These are phyloP conservation scores for Ganaspis brasiliensis DNA, from an alignment of 2,888 invertebrate species.

Conservation along the genomic window DNA sequence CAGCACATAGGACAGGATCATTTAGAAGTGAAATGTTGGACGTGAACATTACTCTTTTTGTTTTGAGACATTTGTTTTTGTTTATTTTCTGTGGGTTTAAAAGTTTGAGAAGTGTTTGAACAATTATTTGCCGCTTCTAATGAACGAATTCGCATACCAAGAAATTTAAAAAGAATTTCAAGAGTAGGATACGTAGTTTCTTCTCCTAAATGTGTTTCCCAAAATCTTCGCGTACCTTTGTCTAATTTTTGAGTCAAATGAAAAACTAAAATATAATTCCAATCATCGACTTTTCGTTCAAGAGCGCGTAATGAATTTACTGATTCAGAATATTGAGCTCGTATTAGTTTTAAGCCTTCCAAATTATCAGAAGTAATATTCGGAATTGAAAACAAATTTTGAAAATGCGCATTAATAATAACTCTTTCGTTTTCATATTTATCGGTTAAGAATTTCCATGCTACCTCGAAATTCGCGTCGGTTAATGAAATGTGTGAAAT, in stretches of 20 bases:
- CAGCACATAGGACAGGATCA: slow-evolving; percentile 11
- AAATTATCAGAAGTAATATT: not conserved
- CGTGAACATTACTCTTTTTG: not conserved
- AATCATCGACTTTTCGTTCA: slow-evolving; percentile 2
- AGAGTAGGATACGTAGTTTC: not conserved
- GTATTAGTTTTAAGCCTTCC: not conserved
- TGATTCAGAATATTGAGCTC: slow-evolving; percentile 4
- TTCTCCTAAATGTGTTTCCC: slow-evolving; percentile 35
- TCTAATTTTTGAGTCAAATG: slow-evolving; percentile 28
- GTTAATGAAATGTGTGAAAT: slow-evolving; percentile 2
- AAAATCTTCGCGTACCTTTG: slow-evolving; percentile 5
- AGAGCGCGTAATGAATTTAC: slow-evolving; percentile 15
- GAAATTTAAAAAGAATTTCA: slow-evolving; percentile 12
- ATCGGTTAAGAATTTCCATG: not conserved
- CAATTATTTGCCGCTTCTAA: slow-evolving; percentile 10
- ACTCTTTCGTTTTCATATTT: slow-evolving; percentile 22
- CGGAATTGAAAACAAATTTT: not conserved
- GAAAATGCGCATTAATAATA: slow-evolving; percentile 14
- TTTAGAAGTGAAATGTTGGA: not conserved
- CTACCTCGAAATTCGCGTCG: slow-evolving; percentile 24
- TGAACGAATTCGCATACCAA: slow-evolving; percentile 22
- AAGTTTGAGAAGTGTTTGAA: not conserved
- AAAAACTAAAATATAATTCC: slow-evolving; percentile 10
- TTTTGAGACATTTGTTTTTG: slow-evolving; percentile 9
- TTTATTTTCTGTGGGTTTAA: not conserved